Evolutionary conservation across 2,113 vertebrate genomes (phyloP).

Genomic region (Nanorana parkeri): DNA sequence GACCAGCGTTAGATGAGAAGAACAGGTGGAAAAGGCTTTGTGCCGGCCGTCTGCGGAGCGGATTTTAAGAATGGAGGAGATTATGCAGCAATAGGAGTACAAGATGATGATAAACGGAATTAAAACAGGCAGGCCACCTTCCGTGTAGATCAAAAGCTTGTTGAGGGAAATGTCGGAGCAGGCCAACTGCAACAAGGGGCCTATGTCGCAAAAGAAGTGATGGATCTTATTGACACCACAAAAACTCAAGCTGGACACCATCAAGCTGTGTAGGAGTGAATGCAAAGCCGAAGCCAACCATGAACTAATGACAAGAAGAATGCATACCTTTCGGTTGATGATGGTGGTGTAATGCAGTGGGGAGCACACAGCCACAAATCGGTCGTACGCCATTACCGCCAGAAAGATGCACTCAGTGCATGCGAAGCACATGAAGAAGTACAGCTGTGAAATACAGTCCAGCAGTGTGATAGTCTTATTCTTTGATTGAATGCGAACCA

Average conservation of each 20-base stretch:
- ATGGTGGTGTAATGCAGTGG: constrained; percentile 32
- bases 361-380: constrained; percentile 47
- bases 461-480: background rate
- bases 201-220: constrained; percentile 51
- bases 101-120: constrained; percentile 18
- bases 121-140: constrained; percentile 18
- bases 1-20: constrained; percentile 41
- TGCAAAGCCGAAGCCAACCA: constrained; percentile 30
- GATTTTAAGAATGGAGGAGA: constrained; percentile 41
- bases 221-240: constrained; percentile 32
- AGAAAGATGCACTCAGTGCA: constrained; percentile 46
- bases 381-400: constrained; percentile 54
- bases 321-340: constrained; percentile 40
- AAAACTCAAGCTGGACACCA: constrained; percentile 22
- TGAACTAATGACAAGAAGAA: background rate
- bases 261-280: constrained; percentile 26
- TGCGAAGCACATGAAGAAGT: constrained; percentile 24
- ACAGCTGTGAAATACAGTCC: constrained; percentile 23
- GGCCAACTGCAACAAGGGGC: constrained; percentile 22
- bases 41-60: constrained; percentile 6
- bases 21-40: constrained; percentile 48
- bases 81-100: constrained; percentile 23
- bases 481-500: background rate
- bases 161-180: constrained; percentile 30
- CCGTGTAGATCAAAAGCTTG: constrained; percentile 47